These are phyloP conservation scores for Xerus inauris DNA, from an alignment of 2,113 vertebrate species.

Conservation along the genomic window DNA sequence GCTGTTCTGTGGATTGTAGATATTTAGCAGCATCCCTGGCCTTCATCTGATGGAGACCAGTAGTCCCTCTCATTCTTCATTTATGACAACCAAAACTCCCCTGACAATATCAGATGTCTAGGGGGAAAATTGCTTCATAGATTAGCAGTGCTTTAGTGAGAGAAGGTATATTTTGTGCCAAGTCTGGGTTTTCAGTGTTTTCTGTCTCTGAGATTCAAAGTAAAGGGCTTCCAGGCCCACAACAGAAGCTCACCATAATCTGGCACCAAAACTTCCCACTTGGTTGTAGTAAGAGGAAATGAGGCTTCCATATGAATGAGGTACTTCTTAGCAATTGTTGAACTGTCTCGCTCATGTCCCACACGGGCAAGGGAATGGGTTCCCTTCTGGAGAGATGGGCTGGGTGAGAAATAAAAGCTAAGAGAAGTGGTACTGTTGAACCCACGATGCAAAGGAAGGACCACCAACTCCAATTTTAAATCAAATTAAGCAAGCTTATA, in stretches of 20 bases:
- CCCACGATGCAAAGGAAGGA: no score
- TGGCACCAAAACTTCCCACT: neutral
- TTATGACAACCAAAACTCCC: neutral
- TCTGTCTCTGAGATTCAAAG: neutral
- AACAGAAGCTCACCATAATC: neutral
- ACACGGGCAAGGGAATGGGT: no score
- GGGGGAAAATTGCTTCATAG: neutral
- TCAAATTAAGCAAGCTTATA: no score
- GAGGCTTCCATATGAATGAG: neutral
- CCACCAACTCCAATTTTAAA: no score
- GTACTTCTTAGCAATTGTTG: neutral
- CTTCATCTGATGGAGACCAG: neutral
- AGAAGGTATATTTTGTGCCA: neutral
- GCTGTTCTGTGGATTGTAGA: neutral
- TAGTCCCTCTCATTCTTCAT: neutral
- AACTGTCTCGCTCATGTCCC: no score
- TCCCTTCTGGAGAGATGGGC: no score
- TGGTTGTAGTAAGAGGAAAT: neutral
- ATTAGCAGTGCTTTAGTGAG: neutral
- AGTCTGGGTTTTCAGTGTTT: neutral
- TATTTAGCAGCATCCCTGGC: neutral
- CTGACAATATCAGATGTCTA: neutral
- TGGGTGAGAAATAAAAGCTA: no score
- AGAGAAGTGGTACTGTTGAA: no score
- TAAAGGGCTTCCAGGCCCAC: neutral